Base-by-base conservation (phyloP, 2,888 invertebrate species). In the Nesidiocoris tenuis region DNA sequence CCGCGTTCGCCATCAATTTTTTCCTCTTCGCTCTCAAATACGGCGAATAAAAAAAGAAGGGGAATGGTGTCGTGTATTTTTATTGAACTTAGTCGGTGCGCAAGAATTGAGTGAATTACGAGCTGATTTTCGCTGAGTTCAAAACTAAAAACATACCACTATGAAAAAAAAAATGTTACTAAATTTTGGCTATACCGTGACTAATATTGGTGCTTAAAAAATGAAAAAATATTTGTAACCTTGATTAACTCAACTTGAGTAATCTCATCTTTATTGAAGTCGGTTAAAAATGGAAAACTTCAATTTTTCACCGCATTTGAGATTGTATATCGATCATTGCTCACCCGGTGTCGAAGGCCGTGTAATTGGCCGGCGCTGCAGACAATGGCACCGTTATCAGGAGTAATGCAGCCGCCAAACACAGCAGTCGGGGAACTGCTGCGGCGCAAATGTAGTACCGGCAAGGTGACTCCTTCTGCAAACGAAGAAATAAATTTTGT, bases 331-430 rank as follows among this genome's bases (percentile, higher is more conserved):
- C n/a, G n/a, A n/a, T n/a, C n/a, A n/a, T n/a, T n/a, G 68, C 77
- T 74, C 54, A 77, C 77, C 74, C 68, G 19, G 77, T 74, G 63
- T 77, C 77, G 63, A 68, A 64, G 59, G 68, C 65, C 24, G 76
- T 70, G 71, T 76, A 71, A 25, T 70, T 76, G 70, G 74, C 68
- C 57, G 74, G 74, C 63, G 74, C 75, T 57, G 77, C 68, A 24
- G 70, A 63, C 18, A 70, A 74, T 19, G 77, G 77, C 55, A 68
- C 63, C 39, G 77, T 75, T 24, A 68, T 57, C 25, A 74, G 25
- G 57, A 77, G 77, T 67, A 77, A 57, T 67, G 74, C 74, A 21
- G 74, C 77, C 65, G 75, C 77, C 22, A 64, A 61, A 21, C 23
- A 56, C 25, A 72, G 39, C 18, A 59, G n/a, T n/a, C 59, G 59